Percentiles rank a stretch among this genome's conserved stretches.
These are phyloP conservation scores for Dryobota labecula DNA, from an alignment of 2,888 invertebrate genomes.

Conservation along the genomic window DNA sequence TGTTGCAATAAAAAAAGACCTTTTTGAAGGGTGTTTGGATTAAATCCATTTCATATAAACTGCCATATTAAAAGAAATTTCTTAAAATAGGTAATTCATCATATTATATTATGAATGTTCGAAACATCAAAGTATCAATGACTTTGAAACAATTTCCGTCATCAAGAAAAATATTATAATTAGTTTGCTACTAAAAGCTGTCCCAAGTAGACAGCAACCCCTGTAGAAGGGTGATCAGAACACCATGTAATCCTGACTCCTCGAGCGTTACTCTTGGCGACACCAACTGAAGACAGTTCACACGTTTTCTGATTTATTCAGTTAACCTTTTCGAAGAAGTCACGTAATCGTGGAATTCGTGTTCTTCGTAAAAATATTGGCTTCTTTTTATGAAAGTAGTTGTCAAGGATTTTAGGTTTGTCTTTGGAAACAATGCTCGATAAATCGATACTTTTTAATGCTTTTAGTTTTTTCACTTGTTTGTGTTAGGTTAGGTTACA, in stretches of 20 bases:
- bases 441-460: neutral
- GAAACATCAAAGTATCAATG: no score
- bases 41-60: no score
- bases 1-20: no score
- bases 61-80: no score
- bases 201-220: no score
- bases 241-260: constrained; percentile 40
- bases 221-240: constrained; percentile 38
- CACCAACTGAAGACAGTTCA: constrained; percentile 15
- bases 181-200: neutral
- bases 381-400: neutral
- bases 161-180: constrained; percentile 20
- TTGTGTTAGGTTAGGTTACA: neutral
- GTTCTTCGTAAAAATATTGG: neutral
- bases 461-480: neutral
- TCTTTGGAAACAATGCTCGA: neutral
- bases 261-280: constrained; percentile 36
- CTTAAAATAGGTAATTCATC: no score
- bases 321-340: neutral
- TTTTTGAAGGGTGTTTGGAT: no score
- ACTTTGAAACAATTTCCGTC: neutral
- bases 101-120: no score
- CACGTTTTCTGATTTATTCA: constrained; percentile 27
- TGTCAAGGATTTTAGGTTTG: neutral
- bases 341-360: neutral